Conservation (phyloP, 2,113 vertebrate genomes). For the Pao palembangensis region DNA sequence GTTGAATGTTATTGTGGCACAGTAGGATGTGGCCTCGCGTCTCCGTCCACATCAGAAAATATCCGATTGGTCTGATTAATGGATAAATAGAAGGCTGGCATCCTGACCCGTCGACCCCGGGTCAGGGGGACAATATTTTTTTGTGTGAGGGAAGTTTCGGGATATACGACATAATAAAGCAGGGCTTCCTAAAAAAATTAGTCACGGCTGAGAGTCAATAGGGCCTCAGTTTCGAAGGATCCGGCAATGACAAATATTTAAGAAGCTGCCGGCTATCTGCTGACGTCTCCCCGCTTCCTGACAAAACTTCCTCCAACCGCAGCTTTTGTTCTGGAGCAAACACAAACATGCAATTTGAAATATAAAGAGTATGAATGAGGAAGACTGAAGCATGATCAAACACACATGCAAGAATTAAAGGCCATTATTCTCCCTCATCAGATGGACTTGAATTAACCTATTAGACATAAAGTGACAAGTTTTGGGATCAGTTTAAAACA, state of each 20-base stretch:
- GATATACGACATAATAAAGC: constrained; percentile 61
- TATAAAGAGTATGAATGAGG: too few relatives aligned
- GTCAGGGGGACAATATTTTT: constrained; percentile 15
- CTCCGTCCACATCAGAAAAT: constrained; percentile 48
- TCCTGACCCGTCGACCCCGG: too few relatives aligned
- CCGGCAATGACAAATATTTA: constrained; percentile 40
- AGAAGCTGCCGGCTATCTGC: constrained; percentile 39
- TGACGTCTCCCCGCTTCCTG: constrained; percentile 37
- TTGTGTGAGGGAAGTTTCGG: constrained; percentile 34
- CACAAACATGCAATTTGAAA: too few relatives aligned
- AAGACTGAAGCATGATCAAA: too few relatives aligned
- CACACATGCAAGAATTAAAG: too few relatives aligned
- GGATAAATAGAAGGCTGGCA: constrained; percentile 18
- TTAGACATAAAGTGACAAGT: too few relatives aligned
- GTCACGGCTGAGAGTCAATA: constrained; percentile 47
- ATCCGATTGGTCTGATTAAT: constrained; percentile 26
- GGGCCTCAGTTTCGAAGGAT: constrained; percentile 47
- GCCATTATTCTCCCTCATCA: not conserved
- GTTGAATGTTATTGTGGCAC: constrained; percentile 48
- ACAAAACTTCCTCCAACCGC: constrained; percentile 7
- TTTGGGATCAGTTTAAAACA: too few relatives aligned
- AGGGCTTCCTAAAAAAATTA: constrained; percentile 57
- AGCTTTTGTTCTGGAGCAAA: not conserved
- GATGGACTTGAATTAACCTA: not conserved
- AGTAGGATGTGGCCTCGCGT: constrained; percentile 56